These are phyloP conservation scores for Lepidothrix coronata DNA, from an alignment of 2,113 vertebrate genomes.

Conservation along the genomic window DNA sequence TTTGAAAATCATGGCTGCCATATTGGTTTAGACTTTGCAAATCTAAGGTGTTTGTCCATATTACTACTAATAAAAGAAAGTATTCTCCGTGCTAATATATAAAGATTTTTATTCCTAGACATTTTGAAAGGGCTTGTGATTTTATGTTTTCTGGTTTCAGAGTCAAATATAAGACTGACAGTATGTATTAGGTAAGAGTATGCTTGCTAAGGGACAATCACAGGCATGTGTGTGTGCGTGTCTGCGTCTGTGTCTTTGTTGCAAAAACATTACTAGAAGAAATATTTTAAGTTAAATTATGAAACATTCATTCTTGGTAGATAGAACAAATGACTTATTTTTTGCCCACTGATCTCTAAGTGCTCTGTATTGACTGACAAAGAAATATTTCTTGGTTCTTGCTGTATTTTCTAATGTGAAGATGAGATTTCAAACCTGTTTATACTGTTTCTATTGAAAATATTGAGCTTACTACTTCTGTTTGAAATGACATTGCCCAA, in stretches of 20 bases:
- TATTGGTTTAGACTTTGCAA: background rate
- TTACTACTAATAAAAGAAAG: background rate
- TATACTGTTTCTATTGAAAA: background rate
- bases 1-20: background rate
- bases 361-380: background rate
- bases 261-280: background rate
- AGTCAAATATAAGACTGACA: background rate
- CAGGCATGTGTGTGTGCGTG: fast-evolving
- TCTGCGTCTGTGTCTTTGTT: background rate
- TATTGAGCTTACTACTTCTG: background rate
- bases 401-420: background rate
- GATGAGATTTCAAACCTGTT: background rate
- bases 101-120: background rate
- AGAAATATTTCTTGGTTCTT: background rate
- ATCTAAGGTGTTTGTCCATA: background rate
- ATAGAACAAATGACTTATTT: background rate
- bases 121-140: background rate
- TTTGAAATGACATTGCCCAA: background rate
- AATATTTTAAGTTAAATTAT: background rate
- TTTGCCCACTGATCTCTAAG: background rate
- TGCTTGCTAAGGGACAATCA: background rate
- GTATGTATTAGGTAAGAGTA: background rate
- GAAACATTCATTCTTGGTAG: background rate
- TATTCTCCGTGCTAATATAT: background rate
- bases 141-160: background rate